phyloP scores from a whole-genome alignment of 2,888 invertebrate genomes.

The Spodoptera littoralis region DNA sequence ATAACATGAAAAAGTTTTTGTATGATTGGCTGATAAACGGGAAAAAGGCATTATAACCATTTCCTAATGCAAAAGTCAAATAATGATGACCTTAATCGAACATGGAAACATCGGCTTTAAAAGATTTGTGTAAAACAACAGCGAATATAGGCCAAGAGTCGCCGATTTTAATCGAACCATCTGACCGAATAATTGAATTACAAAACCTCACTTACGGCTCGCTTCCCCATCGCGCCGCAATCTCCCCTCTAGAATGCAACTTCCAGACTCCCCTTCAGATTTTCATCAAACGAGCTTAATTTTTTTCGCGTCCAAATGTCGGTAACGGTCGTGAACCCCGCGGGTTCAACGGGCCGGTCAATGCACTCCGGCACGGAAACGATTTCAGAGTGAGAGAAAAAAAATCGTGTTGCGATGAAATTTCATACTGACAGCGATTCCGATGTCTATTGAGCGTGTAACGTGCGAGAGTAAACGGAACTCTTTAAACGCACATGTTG shows the following conservation, averaged over 20 bases:
- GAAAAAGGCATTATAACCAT: neutral
- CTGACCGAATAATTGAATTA: slow-evolving; percentile 31
- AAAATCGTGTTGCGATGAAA: slow-evolving; percentile 69
- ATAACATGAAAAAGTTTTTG: slow-evolving; percentile 3
- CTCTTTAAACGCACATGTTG: slow-evolving; percentile 49
- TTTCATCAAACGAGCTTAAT: slow-evolving; percentile 55
- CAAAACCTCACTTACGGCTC: slow-evolving; percentile 30
- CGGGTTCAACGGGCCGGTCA: slow-evolving; percentile 68
- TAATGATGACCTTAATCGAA: neutral
- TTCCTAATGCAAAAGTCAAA: too few species aligned
- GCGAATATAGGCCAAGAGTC: slow-evolving; percentile 20
- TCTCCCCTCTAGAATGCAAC: slow-evolving; percentile 39
- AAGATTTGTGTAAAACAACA: neutral
- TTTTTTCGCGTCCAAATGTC: slow-evolving; percentile 67
- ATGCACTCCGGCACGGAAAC: slow-evolving; percentile 65
- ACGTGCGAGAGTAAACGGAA: slow-evolving; percentile 56
- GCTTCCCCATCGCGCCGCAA: slow-evolving; percentile 47
- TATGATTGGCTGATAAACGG: neutral
- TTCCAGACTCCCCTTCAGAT: slow-evolving; percentile 44
- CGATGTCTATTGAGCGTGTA: slow-evolving; percentile 73
- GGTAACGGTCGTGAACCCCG: slow-evolving; percentile 79
- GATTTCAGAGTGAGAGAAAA: slow-evolving; percentile 65
- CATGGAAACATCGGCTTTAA: neutral
- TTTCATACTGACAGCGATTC: slow-evolving; percentile 72
- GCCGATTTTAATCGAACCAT: too few species aligned